These are phyloP conservation scores for Pogonognathellus flavescens DNA, from an alignment of 1,140 invertebrate genomes.

Conservation along the genomic window DNA sequence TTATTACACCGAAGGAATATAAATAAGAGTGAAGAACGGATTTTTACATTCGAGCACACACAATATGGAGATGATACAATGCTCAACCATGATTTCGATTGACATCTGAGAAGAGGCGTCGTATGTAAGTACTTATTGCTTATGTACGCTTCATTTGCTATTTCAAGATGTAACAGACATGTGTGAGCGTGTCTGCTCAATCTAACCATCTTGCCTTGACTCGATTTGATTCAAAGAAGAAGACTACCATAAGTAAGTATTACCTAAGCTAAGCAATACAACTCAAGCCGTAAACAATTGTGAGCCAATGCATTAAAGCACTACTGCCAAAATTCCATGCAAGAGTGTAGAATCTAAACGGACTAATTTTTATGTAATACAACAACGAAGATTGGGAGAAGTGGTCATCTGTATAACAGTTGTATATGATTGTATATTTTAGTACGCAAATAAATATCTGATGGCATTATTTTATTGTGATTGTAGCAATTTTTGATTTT, in stretches of 20 bases:
- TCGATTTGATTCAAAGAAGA: slow-evolving; percentile 1
- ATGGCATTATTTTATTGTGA: too few species aligned
- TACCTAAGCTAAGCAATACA: background rate
- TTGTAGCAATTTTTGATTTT: too few species aligned
- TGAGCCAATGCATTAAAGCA: too few species aligned
- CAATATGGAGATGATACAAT: background rate
- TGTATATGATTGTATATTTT: too few species aligned
- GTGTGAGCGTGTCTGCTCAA: background rate
- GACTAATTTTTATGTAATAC: too few species aligned
- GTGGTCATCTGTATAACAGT: background rate
- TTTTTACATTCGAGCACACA: background rate
- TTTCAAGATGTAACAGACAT: background rate
- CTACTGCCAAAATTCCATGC: too few species aligned
- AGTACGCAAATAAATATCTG: too few species aligned
- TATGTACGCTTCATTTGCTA: slow-evolving; percentile 4
- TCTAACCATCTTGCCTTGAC: slow-evolving; percentile 4
- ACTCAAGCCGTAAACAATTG: slow-evolving; percentile 5
- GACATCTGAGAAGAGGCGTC: slow-evolving; percentile 15
- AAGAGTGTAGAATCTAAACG: too few species aligned
- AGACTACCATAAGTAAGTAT: slow-evolving; percentile 8
- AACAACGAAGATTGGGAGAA: too few species aligned
- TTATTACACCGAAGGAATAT: too few species aligned
- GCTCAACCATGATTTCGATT: background rate
- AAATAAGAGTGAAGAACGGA: too few species aligned
- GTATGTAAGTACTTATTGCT: background rate